Evolutionary conservation across 2,797 vertebrate species (phyloP), one percentile per base, ranked within the genome.

Genomic region (Fistularia tabacaria): DNA sequence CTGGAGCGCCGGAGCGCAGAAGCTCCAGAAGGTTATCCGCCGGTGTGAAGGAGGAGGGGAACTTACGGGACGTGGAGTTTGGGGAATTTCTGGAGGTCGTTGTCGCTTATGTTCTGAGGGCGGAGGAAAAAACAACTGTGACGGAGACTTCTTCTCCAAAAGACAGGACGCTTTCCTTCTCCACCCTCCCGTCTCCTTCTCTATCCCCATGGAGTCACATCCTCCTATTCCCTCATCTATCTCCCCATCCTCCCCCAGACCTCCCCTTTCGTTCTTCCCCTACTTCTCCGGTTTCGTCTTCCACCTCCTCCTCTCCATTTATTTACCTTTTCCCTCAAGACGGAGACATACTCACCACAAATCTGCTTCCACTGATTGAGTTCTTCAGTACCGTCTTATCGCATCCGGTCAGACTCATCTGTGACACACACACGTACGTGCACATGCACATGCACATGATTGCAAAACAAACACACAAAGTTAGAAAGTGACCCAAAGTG

Each of bases 31-130:
- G 25, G 25, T 25, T 25, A 25, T 25, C 25, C 25, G 5, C 2
- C 2, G 25, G 25, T 25, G 5, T 25, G 25, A 25, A 25, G 25
- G 25, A 25, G 14, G 14, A 54, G n/a, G n/a, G 36, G 8, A 57
- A 95, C 96, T 95, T 80, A 98, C 96, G 96, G 96, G 11, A 93
- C 80, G 45, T 91, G 87, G 60, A 95, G 81, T 72, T 94, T 96
- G 12, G 96, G 96, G 65, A 98, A 98, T 67, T 91, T 96, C 86
- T 95, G 94, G 14, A 98, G 90, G 74, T 98, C 96, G 41, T 92
- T 97, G 40, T 97, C 94, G 25, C 90, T 93, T 91, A 98, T 87
- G 65, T 89, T 94, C 96, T 98, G 3, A 59, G 48, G 14, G 36
- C 15, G 37, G 25, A 45, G 41, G 69, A 36, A 51, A 1, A 12